phyloP scores from a whole-genome alignment of 2,888 invertebrate genomes.

The Euphydryas editha region DNA sequence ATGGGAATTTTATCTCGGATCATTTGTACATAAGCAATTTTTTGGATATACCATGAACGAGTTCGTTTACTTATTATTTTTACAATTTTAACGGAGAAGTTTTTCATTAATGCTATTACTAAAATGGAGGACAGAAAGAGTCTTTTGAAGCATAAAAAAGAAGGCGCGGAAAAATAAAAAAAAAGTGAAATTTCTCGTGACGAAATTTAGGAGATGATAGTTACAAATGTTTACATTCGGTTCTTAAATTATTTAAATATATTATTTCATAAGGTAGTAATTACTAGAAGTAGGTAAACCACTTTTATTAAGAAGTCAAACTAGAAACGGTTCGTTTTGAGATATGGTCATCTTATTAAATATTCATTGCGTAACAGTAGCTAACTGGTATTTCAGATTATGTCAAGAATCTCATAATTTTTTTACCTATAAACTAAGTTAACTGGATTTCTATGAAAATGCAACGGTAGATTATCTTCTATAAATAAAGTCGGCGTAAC shows the following conservation, averaged over 20 bases:
- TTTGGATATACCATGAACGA: background rate
- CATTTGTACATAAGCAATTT: background rate
- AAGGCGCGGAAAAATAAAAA: too few species aligned
- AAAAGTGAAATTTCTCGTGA: too few species aligned
- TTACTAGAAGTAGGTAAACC: constrained; percentile 15
- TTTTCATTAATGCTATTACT: too few species aligned
- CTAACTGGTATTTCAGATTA: constrained; percentile 30
- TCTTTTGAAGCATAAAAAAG: background rate
- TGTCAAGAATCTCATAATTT: constrained; percentile 24
- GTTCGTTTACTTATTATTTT: background rate
- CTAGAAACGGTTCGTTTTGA: constrained; percentile 16
- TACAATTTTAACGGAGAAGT: background rate
- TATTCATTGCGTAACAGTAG: constrained; percentile 32
- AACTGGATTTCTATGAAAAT: constrained; percentile 36
- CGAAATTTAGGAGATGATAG: too few species aligned
- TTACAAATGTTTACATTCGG: too few species aligned
- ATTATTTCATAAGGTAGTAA: background rate
- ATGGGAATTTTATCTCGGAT: constrained; percentile 1
- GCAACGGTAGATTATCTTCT: constrained; percentile 31
- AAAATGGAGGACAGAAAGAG: background rate
- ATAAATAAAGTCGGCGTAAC: constrained; percentile 45
- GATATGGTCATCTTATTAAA: constrained; percentile 29
- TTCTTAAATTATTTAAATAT: too few species aligned
- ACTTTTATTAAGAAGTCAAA: constrained; percentile 17
- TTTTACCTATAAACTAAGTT: constrained; percentile 25